Base-by-base conservation (phyloP, 2,888 invertebrate species). In the Lacanobia wlatinum region DNA sequence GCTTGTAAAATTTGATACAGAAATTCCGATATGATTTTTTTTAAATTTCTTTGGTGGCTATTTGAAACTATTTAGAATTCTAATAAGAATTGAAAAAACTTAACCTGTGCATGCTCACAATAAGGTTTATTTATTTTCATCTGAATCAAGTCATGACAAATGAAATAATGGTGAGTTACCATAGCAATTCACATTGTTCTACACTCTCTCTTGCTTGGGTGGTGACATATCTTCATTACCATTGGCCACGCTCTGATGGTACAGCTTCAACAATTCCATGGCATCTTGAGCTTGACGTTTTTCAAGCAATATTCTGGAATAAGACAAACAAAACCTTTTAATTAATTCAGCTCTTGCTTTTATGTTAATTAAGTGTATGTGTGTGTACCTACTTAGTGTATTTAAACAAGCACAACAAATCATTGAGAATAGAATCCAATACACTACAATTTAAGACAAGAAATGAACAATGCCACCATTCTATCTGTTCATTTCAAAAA, bases 211-310 rank as follows among this genome's bases (percentile, higher is more conserved):
- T 84, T 96, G 96, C 78, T 93, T 95, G 40, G 95, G 92, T 70
- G 96, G 92, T 38, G 96, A 92, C n/a, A 95, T 92, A 90, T 96
- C 96, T 72, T 96, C 96, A 14, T 92, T 84, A n/a, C 96, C 96
- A 84, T 96, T 96, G 48, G 96, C 86, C 58, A 96, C 96, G 92
- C 96, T 96, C 83, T 96, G 96, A 89, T 97, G 97, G 89, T 98
- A 98, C 85, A 98, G 94, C 94, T 98, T 98, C 90, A 98, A 95
- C 90, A 98, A 96, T 94, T 98, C 98, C 97, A 98, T 97, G 65
- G 98, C 98, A 95, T 98, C 98, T 94, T 98, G 98, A 62, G 98
- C 98, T 94, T 98, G 98, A 80, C 98, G 97, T 93, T 98, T 98
- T 90, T 98, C 98, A 88, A 97, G 97, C 86, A 98, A 95, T 92